phyloP scores from a whole-genome alignment of 92 coral and sea anemone genomes.

The Micromussa lordhowensis region DNA sequence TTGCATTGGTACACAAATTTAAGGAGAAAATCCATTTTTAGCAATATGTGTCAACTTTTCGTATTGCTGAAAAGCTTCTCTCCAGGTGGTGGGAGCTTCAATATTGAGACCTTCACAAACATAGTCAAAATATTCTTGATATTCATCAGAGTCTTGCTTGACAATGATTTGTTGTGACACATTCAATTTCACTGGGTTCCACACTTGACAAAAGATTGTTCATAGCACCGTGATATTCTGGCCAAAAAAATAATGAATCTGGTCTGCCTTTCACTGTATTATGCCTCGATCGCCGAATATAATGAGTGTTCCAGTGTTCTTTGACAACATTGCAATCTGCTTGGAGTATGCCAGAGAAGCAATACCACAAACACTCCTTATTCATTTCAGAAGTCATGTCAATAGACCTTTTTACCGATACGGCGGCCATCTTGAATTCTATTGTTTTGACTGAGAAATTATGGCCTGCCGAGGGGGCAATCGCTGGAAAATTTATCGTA shows the following conservation, averaged over 20 bases:
- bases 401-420: too few species aligned
- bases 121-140: constrained; percentile 61
- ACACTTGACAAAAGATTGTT: constrained; percentile 34
- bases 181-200: constrained; percentile 41
- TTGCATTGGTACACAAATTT: constrained; percentile 2
- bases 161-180: constrained; percentile 47
- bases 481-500: too few species aligned
- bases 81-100: constrained; percentile 56
- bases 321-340: constrained; percentile 38
- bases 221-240: constrained; percentile 31
- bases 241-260: constrained; percentile 45
- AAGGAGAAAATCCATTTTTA: constrained; percentile 27
- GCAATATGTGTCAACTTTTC: constrained; percentile 43
- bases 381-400: constrained; percentile 52
- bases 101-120: constrained; percentile 43
- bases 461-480: too few species aligned
- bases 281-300: constrained; percentile 46
- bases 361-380: constrained; percentile 56
- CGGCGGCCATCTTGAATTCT: too few species aligned
- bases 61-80: constrained; percentile 49
- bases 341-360: constrained; percentile 38
- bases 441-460: too few species aligned
- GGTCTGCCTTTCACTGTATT: constrained; percentile 48
- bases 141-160: constrained; percentile 13
- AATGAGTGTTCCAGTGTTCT: constrained; percentile 57